Conservation (phyloP, 1,140 invertebrate species). For the Radopholus similis region DNA sequence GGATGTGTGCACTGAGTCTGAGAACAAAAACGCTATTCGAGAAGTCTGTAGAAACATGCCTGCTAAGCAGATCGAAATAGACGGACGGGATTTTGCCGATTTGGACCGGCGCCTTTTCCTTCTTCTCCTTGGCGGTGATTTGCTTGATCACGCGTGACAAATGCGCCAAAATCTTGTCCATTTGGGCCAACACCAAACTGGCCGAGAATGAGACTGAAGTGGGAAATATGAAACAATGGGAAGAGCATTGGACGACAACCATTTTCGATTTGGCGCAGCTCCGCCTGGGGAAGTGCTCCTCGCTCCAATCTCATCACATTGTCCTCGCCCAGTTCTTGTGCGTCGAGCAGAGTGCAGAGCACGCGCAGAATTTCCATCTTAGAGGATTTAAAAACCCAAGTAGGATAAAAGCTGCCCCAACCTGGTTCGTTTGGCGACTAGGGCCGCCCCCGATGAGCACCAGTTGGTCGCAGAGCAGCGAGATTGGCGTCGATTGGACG, state of each 20-base stretch:
- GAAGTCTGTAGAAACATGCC: background rate
- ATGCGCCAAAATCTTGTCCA: slow-evolving; percentile 5
- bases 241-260: background rate
- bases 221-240: background rate
- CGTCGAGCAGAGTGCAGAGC: background rate
- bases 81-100: slow-evolving; percentile 5
- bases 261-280: background rate
- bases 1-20: background rate
- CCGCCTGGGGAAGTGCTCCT: background rate
- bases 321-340: background rate
- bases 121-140: background rate
- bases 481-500: background rate
- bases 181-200: background rate
- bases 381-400: too few species aligned
- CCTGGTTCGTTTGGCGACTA: background rate
- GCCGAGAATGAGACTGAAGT: background rate
- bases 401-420: too few species aligned
- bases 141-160: background rate
- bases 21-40: background rate
- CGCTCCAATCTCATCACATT: background rate
- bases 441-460: background rate
- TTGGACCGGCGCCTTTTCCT: background rate
- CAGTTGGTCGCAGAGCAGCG: slow-evolving; percentile 12
- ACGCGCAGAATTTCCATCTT: slow-evolving; percentile 7
- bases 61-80: slow-evolving; percentile 13